Evolutionary conservation across 1,140 invertebrate genomes (phyloP), one percentile per base, ranked within the genome.

Genomic region (Apocrypta bakeri): DNA sequence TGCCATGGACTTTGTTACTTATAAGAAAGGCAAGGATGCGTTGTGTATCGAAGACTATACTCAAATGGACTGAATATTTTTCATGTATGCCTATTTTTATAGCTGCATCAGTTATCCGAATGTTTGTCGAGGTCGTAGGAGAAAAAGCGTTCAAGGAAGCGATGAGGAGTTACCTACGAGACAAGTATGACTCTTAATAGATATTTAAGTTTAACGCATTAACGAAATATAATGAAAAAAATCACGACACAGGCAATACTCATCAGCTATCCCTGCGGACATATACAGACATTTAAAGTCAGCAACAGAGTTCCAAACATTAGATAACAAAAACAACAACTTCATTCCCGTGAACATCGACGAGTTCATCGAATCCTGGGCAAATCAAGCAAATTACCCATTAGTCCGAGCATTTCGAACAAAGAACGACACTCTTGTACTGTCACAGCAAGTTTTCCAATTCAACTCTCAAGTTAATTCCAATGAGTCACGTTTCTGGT

Each of bases 1-100:
- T 72, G 94, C 96, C 6, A 96, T 98, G 87, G 97, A 98, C 90
- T 93, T 93, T 8, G 96, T 98, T 27, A 95, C 96, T 2, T 98
- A 98, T 86, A 93, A 94, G 74, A 94, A 94, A 90, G 93, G 94
- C 12, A 17, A 78, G 40, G n/a, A n/a, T n/a, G 12, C 14, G 2
- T 48, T 31, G 14, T 63, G 29, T 42, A 33, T 27, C 12, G 12
- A 9, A 48, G n/a, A 37, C 21, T 31, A 14, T 33, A 48, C 73
- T 14, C 14, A 77, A 80, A n/a, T n/a, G n/a, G n/a, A n/a, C n/a
- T 69, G 14, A 69, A 56, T 37, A 21, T 42, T 21, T 73, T 17
- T 40, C 24, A 72, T 76, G 61, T 63, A 25, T 48, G 71, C 12
- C 0, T 75, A 73, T 12, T 8, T 76, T 82, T 33, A 11, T 86